phyloP scores from a whole-genome alignment of 2,797 vertebrate genomes.

The Ciconia nigra region DNA sequence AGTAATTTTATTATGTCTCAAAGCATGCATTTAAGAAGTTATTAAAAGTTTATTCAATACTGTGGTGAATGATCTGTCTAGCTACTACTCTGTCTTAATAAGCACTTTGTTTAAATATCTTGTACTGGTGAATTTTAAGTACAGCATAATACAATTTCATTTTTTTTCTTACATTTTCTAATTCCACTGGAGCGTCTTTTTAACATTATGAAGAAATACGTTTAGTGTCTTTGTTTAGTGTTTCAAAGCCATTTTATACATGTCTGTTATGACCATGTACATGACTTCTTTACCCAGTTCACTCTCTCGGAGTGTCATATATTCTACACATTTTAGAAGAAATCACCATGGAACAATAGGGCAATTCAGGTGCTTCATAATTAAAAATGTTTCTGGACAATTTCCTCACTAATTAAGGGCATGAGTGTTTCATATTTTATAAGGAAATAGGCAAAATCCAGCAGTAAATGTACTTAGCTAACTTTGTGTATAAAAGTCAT shows the following conservation, averaged over 20 bases:
- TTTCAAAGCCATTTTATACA: neutral
- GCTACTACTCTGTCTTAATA: neutral
- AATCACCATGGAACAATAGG: neutral
- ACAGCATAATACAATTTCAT: neutral
- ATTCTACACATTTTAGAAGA: neutral
- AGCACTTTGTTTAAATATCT: neutral
- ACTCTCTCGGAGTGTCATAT: accelerated
- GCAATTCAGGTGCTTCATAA: neutral
- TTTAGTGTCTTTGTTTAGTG: neutral
- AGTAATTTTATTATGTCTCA: conserved; percentile 28
- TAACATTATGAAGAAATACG: neutral
- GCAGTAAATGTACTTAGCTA: neutral
- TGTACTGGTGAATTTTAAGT: neutral
- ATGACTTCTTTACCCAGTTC: neutral
- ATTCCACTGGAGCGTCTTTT: neutral
- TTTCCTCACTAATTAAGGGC: neutral
- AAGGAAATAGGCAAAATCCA: neutral
- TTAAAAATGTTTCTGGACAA: neutral
- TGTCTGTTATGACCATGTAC: neutral
- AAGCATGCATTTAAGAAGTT: conserved; percentile 36
- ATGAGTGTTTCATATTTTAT: neutral
- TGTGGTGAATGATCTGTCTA: neutral
- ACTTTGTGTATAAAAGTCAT: neutral
- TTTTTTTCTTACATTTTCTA: neutral
- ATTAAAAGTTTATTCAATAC: conserved; percentile 44